Base-by-base conservation (phyloP, 2,888 invertebrate genomes). In the Cyclophora albipunctata region DNA sequence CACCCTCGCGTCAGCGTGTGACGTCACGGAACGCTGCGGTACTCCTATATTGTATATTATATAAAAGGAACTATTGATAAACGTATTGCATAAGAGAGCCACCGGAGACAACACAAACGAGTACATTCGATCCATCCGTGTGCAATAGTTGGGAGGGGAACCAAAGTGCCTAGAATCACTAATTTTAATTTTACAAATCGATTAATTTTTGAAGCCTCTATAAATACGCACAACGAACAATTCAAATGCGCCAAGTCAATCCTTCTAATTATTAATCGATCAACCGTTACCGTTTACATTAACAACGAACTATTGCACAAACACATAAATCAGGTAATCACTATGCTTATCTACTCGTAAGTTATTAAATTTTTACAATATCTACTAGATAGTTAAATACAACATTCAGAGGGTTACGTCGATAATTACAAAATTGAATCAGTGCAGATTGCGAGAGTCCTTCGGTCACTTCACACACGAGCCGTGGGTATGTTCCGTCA, bases 381-480 rank as follows among this genome's bases (percentile, higher is more conserved):
- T 73, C 74, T 69, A 77, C 83, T 81, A 83, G 78, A 75, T 75
- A 81, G 77, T 84, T 84, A 84, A 84, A 84, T 84, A 86, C 85
- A 78, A 87, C 87, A 87, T 85, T 74, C 83, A 85, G 85, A 87
- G 84, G 71, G 73, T 80, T 79, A 86, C 74, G 77, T 83, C 78
- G 76, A 78, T 86, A 83, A 83, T 86, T 85, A 87, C 85, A 87
- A 85, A 84, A 83, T 78, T 75, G 75, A 82, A 80, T 82, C 69
- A 72, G 84, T 85, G 84, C 86, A 83, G 84, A 84, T 70, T 20
- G 20, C 20, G 20, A 20, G 20, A 20, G 20, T 20, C 20, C 20
- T 20, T 20, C 20, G 20, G 20, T 20, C 20, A 20, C 20, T 20
- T 20, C 20, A 20, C 20, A 20, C 20, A 20, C 20, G 20, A 20